Base-by-base conservation (phyloP, 2,797 vertebrate genomes). In the Sebastes steindachneri region DNA sequence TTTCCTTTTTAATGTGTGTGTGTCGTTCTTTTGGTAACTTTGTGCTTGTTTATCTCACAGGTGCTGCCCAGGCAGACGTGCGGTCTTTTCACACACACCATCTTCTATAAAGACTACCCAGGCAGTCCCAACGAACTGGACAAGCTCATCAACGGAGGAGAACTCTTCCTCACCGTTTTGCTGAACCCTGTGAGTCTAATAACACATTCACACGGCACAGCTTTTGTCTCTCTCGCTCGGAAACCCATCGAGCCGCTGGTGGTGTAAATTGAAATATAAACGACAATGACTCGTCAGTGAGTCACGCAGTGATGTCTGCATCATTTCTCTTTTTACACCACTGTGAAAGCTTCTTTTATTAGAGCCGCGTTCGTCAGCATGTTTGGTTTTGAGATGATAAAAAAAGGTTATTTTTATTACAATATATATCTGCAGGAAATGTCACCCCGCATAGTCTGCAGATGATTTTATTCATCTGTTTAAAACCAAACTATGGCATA, bases 21-120 rank as follows among this genome's bases (percentile, higher is more conserved):
- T 58, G 66, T 65, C 29, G 29, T 60, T 8, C 14, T 64, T 81
- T 79, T 28, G 8, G 12, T 83, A 59, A 85, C 68, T 57, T 37
- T 82, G 62, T 75, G 67, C 51, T 60, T 84, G 68, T 87, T 85
- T 73, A 9, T 55, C 15, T 87, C 68, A 28, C 88, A 99, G 98
- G 97, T 99, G 79, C 96, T 99, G 33, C 98, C 98, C 8, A 94
- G 98, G 81, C 98, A 99, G 91, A 99, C 98, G 1, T 99, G 98
- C 0, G 98, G 98, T 75, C 97, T 99, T 64, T 99, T 99, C 94
- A 99, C 98, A 0, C 98, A 99, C 94, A 99, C 98, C 54, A 99
- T 99, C 93, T 99, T 99, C 96, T 98, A 99, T 84, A 99, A 96
- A 1, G 98, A 99, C 75, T 99, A 99, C 86, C 98, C 98, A 0